These are phyloP conservation scores for Notothenia rossii DNA, from an alignment of 2,113 vertebrate species.

Conservation along the genomic window DNA sequence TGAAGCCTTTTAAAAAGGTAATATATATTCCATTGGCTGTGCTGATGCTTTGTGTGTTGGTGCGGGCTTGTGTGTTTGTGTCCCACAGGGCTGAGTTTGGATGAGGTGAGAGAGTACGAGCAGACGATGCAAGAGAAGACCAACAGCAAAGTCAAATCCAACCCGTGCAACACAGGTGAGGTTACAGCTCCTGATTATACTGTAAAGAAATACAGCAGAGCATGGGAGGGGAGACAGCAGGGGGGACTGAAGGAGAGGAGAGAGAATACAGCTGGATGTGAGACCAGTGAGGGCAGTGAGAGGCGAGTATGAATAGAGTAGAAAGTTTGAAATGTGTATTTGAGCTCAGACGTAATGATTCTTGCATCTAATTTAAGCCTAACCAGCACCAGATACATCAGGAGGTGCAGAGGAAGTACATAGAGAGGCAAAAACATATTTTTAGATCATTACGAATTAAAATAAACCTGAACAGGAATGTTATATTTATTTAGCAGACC, in stretches of 20 bases:
- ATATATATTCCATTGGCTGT: slow-evolving; percentile 17
- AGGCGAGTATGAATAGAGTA: slow-evolving; percentile 23
- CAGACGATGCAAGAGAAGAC: slow-evolving; percentile 83
- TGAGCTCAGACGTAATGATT: slow-evolving; percentile 30
- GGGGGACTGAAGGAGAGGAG: not conserved
- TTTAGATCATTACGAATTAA: slow-evolving; percentile 21
- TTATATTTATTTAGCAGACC: slow-evolving; percentile 2
- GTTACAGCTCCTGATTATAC: slow-evolving; percentile 49
- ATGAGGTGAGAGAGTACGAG: slow-evolving; percentile 85
- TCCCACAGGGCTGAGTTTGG: slow-evolving; percentile 82
- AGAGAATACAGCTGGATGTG: slow-evolving; percentile 14
- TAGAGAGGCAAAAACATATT: not conserved
- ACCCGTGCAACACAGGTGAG: slow-evolving; percentile 80
- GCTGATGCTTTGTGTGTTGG: not conserved
- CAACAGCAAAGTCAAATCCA: slow-evolving; percentile 85
- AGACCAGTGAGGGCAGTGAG: slow-evolving; percentile 11
- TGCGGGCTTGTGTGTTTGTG: slow-evolving; percentile 3
- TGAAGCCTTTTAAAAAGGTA: slow-evolving; percentile 2
- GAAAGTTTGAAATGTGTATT: slow-evolving; percentile 39
- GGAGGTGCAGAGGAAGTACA: slow-evolving; percentile 2
- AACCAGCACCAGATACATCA: slow-evolving; percentile 20
- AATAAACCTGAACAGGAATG: slow-evolving; percentile 5
- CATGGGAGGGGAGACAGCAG: not conserved
- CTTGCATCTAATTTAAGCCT: slow-evolving; percentile 33
- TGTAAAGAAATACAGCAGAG: slow-evolving; percentile 51